Evolutionary conservation across 2,113 vertebrate genomes (phyloP), one percentile per base, ranked within the genome.

Genomic region (Salvelinus namaycush): DNA sequence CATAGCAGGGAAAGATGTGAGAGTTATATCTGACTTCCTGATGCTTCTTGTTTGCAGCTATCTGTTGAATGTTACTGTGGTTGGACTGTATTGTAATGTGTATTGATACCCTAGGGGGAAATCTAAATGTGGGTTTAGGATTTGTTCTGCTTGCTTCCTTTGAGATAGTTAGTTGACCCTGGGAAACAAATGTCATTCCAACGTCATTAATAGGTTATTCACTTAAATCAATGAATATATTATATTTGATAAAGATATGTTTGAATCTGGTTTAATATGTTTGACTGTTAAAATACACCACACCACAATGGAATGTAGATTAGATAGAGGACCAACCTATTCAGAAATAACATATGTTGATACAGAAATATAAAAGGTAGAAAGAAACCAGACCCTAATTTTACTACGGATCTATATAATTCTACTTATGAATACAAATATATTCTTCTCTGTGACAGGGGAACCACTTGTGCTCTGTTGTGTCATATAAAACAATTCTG

Each of bases 391-490:
- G 16, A 3, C 68, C 18, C 2, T 69, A 16, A 24, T 24, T 13
- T 27, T 57, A 29, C 24, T 48, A 48, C 1, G 62, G 34, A 80
- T 73, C 73, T 79, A 72, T 72, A 75, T 74, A 68, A 84, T 71
- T 68, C n/a, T 62, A 62, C 24, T 22, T 11, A 24, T 51, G 49
- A 51, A 18, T 75, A 76, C 27, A 75, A 60, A 54, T 29, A 82
- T 76, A 54, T 84, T 78, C 22, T 74, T 51, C 7, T 44, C 74
- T 66, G 64, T 70, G 39, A 82, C 69, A 76, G 64, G 76, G 14
- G 73, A 83, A 85, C 82, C 51, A 83, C 78, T 86, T 88, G 85
- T 89, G 80, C 84, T 84, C 76, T 59, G 73, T 87, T 83, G 87
- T 92, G 87, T 81, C 87, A 89, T 89, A 86, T 79, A 79, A 73